Conservation (phyloP, 2,888 invertebrate genomes). For the Ganaspis brasiliensis region DNA sequence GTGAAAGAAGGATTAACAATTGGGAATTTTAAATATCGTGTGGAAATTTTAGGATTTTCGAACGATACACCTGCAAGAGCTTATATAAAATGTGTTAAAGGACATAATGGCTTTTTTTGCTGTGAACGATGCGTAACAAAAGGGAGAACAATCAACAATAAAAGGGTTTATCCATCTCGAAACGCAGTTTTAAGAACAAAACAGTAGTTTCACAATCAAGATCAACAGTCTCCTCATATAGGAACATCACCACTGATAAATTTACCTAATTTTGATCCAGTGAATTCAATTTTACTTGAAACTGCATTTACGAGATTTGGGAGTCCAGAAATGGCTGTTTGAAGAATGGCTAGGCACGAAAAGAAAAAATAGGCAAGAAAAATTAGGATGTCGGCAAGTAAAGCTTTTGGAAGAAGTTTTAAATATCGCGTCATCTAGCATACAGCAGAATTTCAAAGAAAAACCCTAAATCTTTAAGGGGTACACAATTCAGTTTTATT, state of each 20-base stretch:
- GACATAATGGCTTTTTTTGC: slow-evolving; percentile 48
- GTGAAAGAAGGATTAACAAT: slow-evolving; percentile 48
- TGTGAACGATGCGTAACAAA: slow-evolving; percentile 54
- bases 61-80: slow-evolving; percentile 54
- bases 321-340: slow-evolving; percentile 44
- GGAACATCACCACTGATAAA: slow-evolving; percentile 41
- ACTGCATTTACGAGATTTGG: slow-evolving; percentile 49
- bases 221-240: slow-evolving; percentile 48
- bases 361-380: too few species aligned
- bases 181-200: slow-evolving; percentile 45
- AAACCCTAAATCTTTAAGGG: slow-evolving; percentile 64
- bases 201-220: slow-evolving; percentile 45
- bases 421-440: background rate
- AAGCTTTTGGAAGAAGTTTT: background rate
- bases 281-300: slow-evolving; percentile 48
- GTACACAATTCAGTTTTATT: slow-evolving; percentile 63
- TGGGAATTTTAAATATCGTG: slow-evolving; percentile 42
- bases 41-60: slow-evolving; percentile 43
- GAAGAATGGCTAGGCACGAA: slow-evolving; percentile 45
- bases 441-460: slow-evolving; percentile 51
- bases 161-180: slow-evolving; percentile 47
- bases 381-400: background rate
- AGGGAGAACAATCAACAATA: slow-evolving; percentile 46
- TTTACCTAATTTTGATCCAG: slow-evolving; percentile 45
- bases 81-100: slow-evolving; percentile 55